Evolutionary conservation across 1,140 invertebrate species (phyloP).

Genomic region (Hetaerina americana): DNA sequence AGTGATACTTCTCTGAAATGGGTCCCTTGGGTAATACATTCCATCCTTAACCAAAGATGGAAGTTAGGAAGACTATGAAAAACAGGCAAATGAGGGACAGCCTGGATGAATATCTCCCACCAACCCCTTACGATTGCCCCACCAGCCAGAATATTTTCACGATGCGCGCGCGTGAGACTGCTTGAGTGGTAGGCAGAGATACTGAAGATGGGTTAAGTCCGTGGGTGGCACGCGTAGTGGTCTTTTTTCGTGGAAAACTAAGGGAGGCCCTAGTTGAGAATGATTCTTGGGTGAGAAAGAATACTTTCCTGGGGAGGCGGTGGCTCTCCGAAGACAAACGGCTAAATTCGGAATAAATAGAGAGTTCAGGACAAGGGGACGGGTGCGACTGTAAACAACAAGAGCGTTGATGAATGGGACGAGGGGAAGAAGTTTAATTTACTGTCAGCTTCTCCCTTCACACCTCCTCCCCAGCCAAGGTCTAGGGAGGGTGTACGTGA

Average conservation of each 20-base stretch:
- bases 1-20: too few relatives aligned
- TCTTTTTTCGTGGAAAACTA: background rate
- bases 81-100: too few relatives aligned
- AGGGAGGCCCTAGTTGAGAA: background rate
- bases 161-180: too few relatives aligned
- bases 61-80: too few relatives aligned
- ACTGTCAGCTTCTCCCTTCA: background rate
- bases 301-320: background rate
- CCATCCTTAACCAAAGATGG: too few relatives aligned
- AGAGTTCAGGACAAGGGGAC: background rate
- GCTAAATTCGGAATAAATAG: background rate
- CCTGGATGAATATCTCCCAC: too few relatives aligned
- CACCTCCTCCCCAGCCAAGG: background rate
- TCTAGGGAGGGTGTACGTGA: background rate
- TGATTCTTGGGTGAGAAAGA: background rate
- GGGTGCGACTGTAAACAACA: background rate
- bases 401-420: background rate
- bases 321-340: background rate
- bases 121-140: too few relatives aligned
- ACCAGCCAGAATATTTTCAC: too few relatives aligned
- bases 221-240: background rate
- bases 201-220: background rate
- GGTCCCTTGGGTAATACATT: too few relatives aligned
- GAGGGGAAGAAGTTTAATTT: background rate
- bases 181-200: too few relatives aligned